A percentile compares a stretch with the other conserved stretches of the same genome.
These are phyloP conservation scores for Leucophenga maculata DNA, from an alignment of 2,888 invertebrate genomes.

Conservation along the genomic window DNA sequence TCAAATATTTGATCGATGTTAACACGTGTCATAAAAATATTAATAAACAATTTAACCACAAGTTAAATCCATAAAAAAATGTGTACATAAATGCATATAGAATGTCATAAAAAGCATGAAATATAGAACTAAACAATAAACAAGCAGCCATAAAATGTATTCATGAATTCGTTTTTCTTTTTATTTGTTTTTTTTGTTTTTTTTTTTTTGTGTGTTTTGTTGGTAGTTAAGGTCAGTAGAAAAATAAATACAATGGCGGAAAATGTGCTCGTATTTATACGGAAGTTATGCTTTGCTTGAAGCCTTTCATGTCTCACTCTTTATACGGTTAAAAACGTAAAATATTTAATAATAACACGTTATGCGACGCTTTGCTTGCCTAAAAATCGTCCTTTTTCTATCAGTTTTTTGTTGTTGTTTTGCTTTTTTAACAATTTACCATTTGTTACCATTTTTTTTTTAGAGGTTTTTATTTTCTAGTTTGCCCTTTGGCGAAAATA, in stretches of 20 bases:
- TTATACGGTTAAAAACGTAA: background rate
- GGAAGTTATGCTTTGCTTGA: no score
- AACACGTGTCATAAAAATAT: constrained; percentile 34
- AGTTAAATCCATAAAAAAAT: no score
- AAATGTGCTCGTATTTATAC: background rate
- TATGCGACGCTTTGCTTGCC: background rate
- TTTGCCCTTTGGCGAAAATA: constrained; percentile 4
- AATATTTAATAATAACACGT: constrained; percentile 23
- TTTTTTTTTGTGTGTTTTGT: no score
- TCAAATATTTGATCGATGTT: no score
- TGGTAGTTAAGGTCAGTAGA: no score
- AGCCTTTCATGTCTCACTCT: no score
- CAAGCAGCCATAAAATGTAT: constrained; percentile 43
- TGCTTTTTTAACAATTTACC: constrained; percentile 19
- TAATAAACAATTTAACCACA: constrained; percentile 43
- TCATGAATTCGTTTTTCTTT: background rate
- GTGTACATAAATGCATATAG: background rate
- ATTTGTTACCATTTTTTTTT: background rate
- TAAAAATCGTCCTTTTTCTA: background rate
- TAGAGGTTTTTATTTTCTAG: constrained; percentile 23
- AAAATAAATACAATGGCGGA: constrained; percentile 7
- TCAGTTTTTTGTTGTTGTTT: background rate
- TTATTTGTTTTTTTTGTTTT: no score
- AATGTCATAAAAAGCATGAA: constrained; percentile 51
- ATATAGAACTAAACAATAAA: constrained; percentile 52